These are phyloP conservation scores for Temnothorax rugatulus DNA, from an alignment of 2,888 invertebrate genomes.

Conservation along the genomic window DNA sequence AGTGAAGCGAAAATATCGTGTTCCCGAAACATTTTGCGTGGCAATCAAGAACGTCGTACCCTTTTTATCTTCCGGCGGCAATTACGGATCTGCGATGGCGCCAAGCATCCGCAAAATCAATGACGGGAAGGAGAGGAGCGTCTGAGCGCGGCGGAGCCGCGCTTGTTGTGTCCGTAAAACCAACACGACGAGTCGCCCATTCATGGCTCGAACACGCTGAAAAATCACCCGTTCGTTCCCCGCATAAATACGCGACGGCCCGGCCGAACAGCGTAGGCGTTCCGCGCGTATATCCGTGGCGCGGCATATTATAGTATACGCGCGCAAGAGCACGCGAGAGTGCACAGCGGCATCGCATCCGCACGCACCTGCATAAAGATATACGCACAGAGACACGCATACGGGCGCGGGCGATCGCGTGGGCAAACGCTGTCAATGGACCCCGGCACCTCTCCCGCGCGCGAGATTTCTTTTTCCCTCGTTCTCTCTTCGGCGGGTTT, in stretches of 20 bases:
- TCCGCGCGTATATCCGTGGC: slow-evolving; percentile 54
- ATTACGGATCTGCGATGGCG: slow-evolving; percentile 62
- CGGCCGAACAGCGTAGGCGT: slow-evolving; percentile 69
- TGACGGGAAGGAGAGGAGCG: slow-evolving; percentile 29
- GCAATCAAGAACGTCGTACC: neutral
- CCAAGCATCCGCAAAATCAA: slow-evolving; percentile 65
- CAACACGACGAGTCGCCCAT: slow-evolving; percentile 69
- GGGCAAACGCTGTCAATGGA: slow-evolving; percentile 73
- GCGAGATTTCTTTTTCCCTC: slow-evolving; percentile 55
- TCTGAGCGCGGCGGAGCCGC: slow-evolving; percentile 1
- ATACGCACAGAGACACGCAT: slow-evolving; percentile 21
- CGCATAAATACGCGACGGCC: slow-evolving; percentile 71
- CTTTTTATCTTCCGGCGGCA: slow-evolving; percentile 39
- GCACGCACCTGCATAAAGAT: slow-evolving; percentile 62
- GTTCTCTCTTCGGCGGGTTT: slow-evolving; percentile 17
- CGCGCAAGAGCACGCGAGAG: slow-evolving; percentile 8
- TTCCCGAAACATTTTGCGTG: slow-evolving; percentile 14
- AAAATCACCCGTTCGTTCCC: slow-evolving; percentile 73
- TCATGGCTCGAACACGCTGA: slow-evolving; percentile 72
- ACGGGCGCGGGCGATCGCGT: slow-evolving; percentile 63
- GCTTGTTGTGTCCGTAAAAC: slow-evolving; percentile 53
- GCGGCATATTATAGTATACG: slow-evolving; percentile 2
- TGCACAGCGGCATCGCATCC: slow-evolving; percentile 36
- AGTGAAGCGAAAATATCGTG: slow-evolving; percentile 20
- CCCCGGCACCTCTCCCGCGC: slow-evolving; percentile 55